Evolutionary conservation across 2,888 invertebrate genomes (phyloP), one percentile per base, ranked within the genome.

Genomic region (Oxycera nigricornis): DNA sequence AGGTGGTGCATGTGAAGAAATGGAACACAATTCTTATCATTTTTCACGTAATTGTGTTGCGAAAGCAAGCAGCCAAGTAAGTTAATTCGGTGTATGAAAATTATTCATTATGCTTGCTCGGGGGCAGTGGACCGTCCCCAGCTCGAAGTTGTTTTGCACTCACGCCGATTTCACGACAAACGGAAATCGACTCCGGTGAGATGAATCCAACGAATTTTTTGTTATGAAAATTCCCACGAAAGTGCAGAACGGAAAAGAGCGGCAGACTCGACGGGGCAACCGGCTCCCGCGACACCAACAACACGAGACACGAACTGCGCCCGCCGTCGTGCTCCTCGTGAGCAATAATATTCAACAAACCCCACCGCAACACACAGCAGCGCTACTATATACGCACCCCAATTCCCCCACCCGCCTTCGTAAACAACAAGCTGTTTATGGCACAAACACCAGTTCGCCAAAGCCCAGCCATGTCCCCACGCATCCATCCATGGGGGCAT

Each of bases 401-500:
- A n/a, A n/a, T n/a, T n/a, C n/a, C 55, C 55, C 55, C 55, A 55
- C 17, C 4, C 46, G 20, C 26, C 22, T 26, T 67, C 28, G 26
- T 67, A 67, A 24, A 67, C 39, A 39, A 67, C n/a, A 14, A 9
- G 41, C 26, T 17, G 7, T 67, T 67, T 67, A 41, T 39, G 26
- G 67, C 41, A 67, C 67, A 17, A n/a, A 67, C 67, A 67, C 67
- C n/a, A 14, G 9, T 57, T 57, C 35, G 20, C 20, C n/a, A 35
- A 7, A 35, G n/a, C 20, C 31, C 35, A 62, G 20, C n/a, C 67
- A 6, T 2, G 24, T 41, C 41, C 26, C 41, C 22, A 17, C 35
- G 14, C 1, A 24, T 22, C 26, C 26, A 59, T 46, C 6, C 17
- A 22, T 14, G 39, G n/a, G 17, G 35, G 39, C 39, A 24, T 62